A percentile compares a stretch with the other conserved stretches of the same genome.
These are phyloP conservation scores for Shinisaurus crocodilurus DNA, from an alignment of 2,113 vertebrate genomes.

Conservation along the genomic window DNA sequence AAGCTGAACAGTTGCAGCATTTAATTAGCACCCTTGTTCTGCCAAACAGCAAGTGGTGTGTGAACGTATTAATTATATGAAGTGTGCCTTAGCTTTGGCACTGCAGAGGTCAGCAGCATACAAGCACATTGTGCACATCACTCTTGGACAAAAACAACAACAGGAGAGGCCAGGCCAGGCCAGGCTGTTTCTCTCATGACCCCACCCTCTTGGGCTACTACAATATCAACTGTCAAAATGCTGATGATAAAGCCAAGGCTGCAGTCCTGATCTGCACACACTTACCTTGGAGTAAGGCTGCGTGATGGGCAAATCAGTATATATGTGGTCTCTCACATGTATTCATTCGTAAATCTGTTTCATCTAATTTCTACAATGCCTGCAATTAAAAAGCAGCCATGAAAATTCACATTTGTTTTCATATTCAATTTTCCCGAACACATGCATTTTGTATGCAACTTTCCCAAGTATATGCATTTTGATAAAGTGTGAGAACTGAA, in stretches of 20 bases:
- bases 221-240: conserved; percentile 1
- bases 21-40: conserved; percentile 5
- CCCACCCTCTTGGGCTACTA: not conserved
- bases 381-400: not conserved
- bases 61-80: not conserved
- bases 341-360: too few relatives aligned
- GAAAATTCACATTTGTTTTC: not conserved
- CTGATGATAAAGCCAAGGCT: conserved; percentile 8
- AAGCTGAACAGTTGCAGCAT: not conserved
- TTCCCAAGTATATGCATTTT: not conserved
- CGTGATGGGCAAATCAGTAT: not conserved
- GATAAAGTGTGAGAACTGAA: not conserved
- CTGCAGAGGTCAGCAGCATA: not conserved
- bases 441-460: not conserved
- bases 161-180: conserved; percentile 9
- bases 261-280: too few relatives aligned
- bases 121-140: not conserved
- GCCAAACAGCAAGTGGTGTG: not conserved
- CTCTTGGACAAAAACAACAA: not conserved
- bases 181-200: not conserved
- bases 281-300: not conserved
- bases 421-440: not conserved
- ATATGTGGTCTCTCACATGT: too few relatives aligned
- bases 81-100: not conserved
- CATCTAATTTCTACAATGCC: too few relatives aligned